Percentiles rank a stretch among this genome's conserved stretches.
These are phyloP conservation scores for Schizaphis graminum DNA, from an alignment of 2,888 invertebrate species.

Conservation along the genomic window DNA sequence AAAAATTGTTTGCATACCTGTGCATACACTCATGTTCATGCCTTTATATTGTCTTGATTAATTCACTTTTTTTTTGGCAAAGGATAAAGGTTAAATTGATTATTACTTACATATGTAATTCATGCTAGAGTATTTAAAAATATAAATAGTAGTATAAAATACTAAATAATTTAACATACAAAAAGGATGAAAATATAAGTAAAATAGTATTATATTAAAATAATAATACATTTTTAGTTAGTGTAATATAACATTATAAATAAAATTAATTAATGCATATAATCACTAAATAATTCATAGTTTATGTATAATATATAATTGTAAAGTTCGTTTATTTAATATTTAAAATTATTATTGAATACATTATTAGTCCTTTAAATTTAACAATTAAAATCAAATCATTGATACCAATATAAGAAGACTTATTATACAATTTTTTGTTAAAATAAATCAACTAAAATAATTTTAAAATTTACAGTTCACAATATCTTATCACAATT, in stretches of 20 bases:
- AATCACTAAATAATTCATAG: background rate
- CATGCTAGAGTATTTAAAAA: background rate
- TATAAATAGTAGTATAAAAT: background rate
- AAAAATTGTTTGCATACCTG: no score
- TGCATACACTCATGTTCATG: background rate
- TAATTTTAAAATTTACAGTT: constrained; percentile 56
- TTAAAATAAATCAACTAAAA: constrained; percentile 35
- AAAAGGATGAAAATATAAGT: background rate
- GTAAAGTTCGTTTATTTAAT: background rate
- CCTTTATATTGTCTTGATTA: background rate
- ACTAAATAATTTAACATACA: background rate
- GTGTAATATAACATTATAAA: background rate
- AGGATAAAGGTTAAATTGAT: background rate
- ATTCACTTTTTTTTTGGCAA: background rate
- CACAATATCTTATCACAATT: constrained; percentile 59
- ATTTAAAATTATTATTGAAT: background rate
- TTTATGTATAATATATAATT: background rate
- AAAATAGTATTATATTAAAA: background rate
- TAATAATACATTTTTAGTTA: background rate
- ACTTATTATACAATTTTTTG: constrained; percentile 30
- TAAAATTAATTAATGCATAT: background rate
- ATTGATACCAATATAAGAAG: constrained; percentile 11
- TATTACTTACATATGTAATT: background rate
- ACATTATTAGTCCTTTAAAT: constrained; percentile 19
- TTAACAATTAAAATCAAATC: constrained; percentile 14